Evolutionary conservation across 2,113 vertebrate genomes (phyloP).

Genomic region (Rhinoderma darwinii): DNA sequence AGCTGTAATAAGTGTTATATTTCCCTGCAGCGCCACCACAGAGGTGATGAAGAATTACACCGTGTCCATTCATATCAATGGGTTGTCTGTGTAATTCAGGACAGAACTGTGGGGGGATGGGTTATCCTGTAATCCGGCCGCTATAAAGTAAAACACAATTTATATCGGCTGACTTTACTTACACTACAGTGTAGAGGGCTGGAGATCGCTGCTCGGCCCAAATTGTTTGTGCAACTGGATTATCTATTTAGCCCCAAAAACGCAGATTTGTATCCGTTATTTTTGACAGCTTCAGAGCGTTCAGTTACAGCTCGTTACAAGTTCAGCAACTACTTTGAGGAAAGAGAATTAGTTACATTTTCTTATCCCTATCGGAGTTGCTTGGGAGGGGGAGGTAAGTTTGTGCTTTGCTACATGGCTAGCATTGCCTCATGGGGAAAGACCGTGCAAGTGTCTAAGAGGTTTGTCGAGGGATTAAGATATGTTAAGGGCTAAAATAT

Average conservation of each 20-base stretch:
- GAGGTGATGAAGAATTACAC: no score
- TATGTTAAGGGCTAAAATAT: not conserved
- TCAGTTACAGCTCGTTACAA: not conserved
- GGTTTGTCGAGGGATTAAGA: not conserved
- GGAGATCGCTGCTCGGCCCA: not conserved
- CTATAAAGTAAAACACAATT: no score
- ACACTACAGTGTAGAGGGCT: not conserved
- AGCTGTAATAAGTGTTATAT: no score
- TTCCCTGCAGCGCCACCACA: no score
- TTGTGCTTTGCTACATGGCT: not conserved
- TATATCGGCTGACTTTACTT: not conserved
- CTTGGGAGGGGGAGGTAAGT: not conserved
- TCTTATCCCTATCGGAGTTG: not conserved
- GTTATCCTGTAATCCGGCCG: no score
- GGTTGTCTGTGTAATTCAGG: no score
- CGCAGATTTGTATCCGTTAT: no score
- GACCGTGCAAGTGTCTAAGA: constrained; percentile 8
- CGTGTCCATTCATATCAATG: no score
- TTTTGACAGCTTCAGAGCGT: not conserved
- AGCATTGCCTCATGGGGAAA: not conserved
- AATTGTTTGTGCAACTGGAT: not conserved
- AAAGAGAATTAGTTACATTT: not conserved
- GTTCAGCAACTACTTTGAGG: not conserved
- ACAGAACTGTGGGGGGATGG: no score
- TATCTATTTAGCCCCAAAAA: not conserved